Evolutionary conservation across 2,888 invertebrate genomes (phyloP).

Genomic region (Plemyria rubiginata): DNA sequence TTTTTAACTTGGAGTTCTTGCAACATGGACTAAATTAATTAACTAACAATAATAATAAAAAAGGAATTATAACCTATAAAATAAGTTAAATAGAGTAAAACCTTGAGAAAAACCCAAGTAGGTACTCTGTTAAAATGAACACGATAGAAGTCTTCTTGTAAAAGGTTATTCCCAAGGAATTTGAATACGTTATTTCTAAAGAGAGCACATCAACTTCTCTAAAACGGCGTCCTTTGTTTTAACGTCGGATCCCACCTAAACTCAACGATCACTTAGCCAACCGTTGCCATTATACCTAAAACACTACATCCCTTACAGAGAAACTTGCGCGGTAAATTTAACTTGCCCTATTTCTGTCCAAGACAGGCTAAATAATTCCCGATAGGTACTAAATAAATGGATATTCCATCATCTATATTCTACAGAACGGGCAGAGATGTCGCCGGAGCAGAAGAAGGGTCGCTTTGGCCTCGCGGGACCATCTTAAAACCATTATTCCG

Average conservation of each 20-base stretch:
- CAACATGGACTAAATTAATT: too few relatives aligned
- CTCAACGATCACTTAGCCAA: conserved; percentile 51
- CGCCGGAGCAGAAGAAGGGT: conserved; percentile 66
- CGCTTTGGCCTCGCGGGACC: conserved; percentile 64
- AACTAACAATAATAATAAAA: background rate
- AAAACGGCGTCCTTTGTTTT: conserved; percentile 45
- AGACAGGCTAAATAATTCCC: conserved; percentile 62
- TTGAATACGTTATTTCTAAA: too few relatives aligned
- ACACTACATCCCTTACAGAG: conserved; percentile 45
- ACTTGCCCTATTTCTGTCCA: conserved; percentile 64
- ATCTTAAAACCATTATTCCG: conserved; percentile 70
- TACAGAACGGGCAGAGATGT: conserved; percentile 66
- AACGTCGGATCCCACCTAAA: conserved; percentile 51
- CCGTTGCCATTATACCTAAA: conserved; percentile 46
- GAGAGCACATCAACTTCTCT: conserved; percentile 44
- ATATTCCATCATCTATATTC: conserved; percentile 76
- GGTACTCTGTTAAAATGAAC: conserved; percentile 33
- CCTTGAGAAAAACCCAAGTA: conserved; percentile 8
- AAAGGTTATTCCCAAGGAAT: conserved; percentile 45
- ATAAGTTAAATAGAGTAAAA: conserved; percentile 9
- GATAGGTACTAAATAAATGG: conserved; percentile 63
- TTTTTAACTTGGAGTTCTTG: too few relatives aligned
- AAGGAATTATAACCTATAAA: conserved; percentile 10
- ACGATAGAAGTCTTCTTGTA: conserved; percentile 32
- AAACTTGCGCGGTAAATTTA: conserved; percentile 54